Base-by-base conservation (phyloP, 2,113 vertebrate genomes). In the Pongo abelii region DNA sequence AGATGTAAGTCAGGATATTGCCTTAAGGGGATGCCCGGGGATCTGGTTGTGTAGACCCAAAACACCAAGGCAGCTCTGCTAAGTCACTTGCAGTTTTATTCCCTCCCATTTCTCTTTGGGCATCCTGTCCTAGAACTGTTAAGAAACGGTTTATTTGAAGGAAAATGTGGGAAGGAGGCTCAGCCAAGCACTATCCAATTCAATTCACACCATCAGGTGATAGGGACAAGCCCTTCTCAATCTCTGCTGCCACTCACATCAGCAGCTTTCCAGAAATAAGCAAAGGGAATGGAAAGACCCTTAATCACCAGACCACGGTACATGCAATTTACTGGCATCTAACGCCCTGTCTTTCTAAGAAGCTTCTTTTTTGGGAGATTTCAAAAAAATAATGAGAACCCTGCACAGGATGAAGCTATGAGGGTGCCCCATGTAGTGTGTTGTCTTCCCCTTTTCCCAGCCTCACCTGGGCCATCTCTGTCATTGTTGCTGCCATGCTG, bases 381-480 rank as follows among this genome's bases (percentile, higher is more conserved):
- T 93, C 77, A 83, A 95, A 93, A 35, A 35, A 85, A 17, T 80
- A 64, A 84, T 48, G 93, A 93, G 81, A 85, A n/a, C 43, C n/a
- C 43, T 90, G 88, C 95, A 81, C 25, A 79, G 78, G 16, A 84
- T 43, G 80, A 64, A 59, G 18, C 30, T 16, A 0, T 0, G n/a
- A 6, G n/a, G 70, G 3, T 25, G 89, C 81, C 67, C 86, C 83
- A 10, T 3, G 8, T 8, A 30, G 13, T n/a, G 2, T 30, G 48
- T 1, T 91, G n/a, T 8, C n/a, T 40, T 38, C 3, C 11, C 2
- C 11, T 93, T 79, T 59, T 5, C 30, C 50, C 75, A 27, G 61
- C 38, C 78, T 91, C 3, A 2, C 38, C 46, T 8, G 5, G 9
- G 48, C 55, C n/a, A 25, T 72, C 38, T 48, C 74, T 75, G 81